phyloP scores from a whole-genome alignment of 2,888 invertebrate genomes.

The Lepidonotus clava region DNA sequence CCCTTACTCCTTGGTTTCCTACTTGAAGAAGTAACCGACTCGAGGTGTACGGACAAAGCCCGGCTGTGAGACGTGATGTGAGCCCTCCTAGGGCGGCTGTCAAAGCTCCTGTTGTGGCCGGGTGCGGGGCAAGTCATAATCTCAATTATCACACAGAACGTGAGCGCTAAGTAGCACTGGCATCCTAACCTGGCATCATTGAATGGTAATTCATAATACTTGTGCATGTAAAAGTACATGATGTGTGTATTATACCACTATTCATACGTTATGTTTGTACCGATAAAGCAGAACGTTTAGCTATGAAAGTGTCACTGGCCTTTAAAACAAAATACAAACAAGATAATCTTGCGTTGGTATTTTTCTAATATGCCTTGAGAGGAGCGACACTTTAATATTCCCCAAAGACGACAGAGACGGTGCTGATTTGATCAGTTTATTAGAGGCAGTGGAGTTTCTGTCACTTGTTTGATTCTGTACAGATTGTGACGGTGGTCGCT shows the following conservation, averaged over 20 bases:
- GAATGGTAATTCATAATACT: constrained; percentile 12
- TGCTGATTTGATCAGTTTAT: not conserved
- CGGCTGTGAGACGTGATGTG: not conserved
- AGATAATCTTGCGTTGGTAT: not conserved
- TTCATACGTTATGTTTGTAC: not conserved
- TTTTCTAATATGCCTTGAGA: constrained; percentile 6
- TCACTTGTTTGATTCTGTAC: not conserved
- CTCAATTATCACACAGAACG: not conserved
- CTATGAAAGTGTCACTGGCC: not conserved
- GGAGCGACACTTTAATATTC: constrained; percentile 23
- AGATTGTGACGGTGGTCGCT: not conserved
- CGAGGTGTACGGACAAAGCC: not conserved
- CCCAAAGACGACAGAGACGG: not conserved
- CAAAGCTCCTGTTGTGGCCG: not conserved
- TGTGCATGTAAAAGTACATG: not conserved
- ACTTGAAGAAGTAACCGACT: not conserved
- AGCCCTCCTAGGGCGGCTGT: no score
- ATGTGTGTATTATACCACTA: constrained; percentile 22
- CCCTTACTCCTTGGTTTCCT: no score
- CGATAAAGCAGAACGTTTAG: not conserved
- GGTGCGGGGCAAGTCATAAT: not conserved
- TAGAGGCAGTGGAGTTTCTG: not conserved
- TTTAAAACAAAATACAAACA: not conserved
- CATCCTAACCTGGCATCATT: not conserved
- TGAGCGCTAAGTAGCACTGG: not conserved